phyloP scores from a whole-genome alignment of 2,113 vertebrate species.

The Silurus asotus region DNA sequence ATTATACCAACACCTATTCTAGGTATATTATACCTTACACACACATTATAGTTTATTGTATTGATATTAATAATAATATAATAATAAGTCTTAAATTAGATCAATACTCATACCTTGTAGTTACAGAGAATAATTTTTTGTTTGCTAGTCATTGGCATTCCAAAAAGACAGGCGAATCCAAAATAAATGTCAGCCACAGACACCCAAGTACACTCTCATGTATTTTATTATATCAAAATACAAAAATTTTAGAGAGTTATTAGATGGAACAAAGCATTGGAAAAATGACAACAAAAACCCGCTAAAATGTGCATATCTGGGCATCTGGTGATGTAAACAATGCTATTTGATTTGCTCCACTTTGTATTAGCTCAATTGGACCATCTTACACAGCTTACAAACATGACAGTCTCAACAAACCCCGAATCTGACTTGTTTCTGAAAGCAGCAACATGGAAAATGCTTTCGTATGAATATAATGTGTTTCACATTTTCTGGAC shows the following conservation, averaged over 20 bases:
- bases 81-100: neutral
- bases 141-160: slow-evolving; percentile 5
- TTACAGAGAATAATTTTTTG: neutral
- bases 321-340: slow-evolving; percentile 57
- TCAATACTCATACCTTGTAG: neutral
- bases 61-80: neutral
- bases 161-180: neutral
- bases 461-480: slow-evolving; percentile 26
- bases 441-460: slow-evolving; percentile 19
- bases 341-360: slow-evolving; percentile 45
- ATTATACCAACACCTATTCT: too few species aligned
- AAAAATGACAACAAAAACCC: slow-evolving; percentile 75
- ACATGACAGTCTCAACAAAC: slow-evolving; percentile 13
- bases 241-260: slow-evolving; percentile 80
- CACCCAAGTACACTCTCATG: slow-evolving; percentile 56
- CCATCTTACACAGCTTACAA: slow-evolving; percentile 34
- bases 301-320: slow-evolving; percentile 60
- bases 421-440: neutral
- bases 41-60: neutral
- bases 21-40: too few species aligned
- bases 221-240: slow-evolving; percentile 85
- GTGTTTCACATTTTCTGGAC: neutral
- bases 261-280: slow-evolving; percentile 75
- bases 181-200: slow-evolving; percentile 22
- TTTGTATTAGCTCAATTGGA: slow-evolving; percentile 41